Evolutionary conservation across 1,140 invertebrate species (phyloP).

Genomic region (Conopomorpha cramerella): DNA sequence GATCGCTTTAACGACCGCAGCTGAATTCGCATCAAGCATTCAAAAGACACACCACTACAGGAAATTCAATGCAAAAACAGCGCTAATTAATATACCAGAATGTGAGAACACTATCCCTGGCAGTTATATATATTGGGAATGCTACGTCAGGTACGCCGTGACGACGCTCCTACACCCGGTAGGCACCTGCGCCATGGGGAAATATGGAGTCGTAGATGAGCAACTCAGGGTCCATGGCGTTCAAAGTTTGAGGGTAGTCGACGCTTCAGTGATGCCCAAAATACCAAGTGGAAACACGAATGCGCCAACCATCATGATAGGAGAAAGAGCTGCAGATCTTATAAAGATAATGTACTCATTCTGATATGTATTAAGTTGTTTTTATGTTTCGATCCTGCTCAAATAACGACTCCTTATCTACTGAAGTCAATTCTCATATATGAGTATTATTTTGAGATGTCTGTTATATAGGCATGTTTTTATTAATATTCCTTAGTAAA

Average conservation of each 20-base stretch:
- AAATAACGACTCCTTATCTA: no score
- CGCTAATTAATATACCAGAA: slow-evolving; percentile 26
- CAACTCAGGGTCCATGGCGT: slow-evolving; percentile 69
- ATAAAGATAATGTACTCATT: slow-evolving; percentile 54
- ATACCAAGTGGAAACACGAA: slow-evolving; percentile 65
- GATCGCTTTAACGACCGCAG: slow-evolving; percentile 21
- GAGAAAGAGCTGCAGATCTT: slow-evolving; percentile 63
- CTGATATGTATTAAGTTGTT: no score
- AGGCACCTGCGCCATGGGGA: slow-evolving; percentile 84
- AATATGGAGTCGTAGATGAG: slow-evolving; percentile 67
- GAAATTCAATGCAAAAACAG: slow-evolving; percentile 21
- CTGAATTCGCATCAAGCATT: no score
- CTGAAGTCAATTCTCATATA: no score
- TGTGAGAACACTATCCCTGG: slow-evolving; percentile 70
- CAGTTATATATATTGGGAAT: slow-evolving; percentile 71
- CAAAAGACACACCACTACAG: no score
- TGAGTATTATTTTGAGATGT: no score
- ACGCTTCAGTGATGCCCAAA: slow-evolving; percentile 75
- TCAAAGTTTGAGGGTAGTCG: slow-evolving; percentile 68
- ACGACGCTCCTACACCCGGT: slow-evolving; percentile 83
- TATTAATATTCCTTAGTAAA: no score
- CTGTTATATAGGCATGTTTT: no score
- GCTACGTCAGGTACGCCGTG: slow-evolving; percentile 68
- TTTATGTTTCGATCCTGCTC: no score
- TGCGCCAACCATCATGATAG: slow-evolving; percentile 65